phyloP scores from a whole-genome alignment of 2,888 invertebrate genomes.

The Thereva nobilitata region DNA sequence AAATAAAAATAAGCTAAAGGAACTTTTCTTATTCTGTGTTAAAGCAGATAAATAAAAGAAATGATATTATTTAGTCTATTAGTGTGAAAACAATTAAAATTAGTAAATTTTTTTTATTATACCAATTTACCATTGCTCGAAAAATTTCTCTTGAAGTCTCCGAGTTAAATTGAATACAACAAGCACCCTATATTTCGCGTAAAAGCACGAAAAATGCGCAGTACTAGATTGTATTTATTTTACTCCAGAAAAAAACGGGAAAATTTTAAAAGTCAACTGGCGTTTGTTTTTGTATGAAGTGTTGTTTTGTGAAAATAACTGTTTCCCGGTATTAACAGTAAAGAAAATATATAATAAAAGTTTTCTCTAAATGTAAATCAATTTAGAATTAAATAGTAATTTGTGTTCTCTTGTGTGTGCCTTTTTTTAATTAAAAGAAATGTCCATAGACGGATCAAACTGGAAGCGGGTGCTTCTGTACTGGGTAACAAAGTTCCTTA shows the following conservation, averaged over 20 bases:
- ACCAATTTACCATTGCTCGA: no score
- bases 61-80: no score
- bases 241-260: not conserved
- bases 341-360: constrained; percentile 1
- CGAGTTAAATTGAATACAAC: no score
- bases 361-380: not conserved
- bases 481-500: constrained; percentile 24
- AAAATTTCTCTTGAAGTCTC: no score
- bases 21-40: no score
- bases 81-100: no score
- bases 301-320: not conserved
- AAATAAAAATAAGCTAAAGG: no score
- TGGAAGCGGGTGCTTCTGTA: constrained; percentile 37
- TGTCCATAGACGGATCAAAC: constrained; percentile 32
- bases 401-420: not conserved
- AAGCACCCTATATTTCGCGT: no score
- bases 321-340: not conserved
- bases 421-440: not conserved
- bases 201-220: no score
- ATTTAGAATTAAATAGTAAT: not conserved
- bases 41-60: no score
- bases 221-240: no score
- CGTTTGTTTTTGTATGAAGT: constrained; percentile 18
- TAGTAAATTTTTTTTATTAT: no score
- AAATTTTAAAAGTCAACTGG: constrained; percentile 21